Conservation (phyloP, 2,888 invertebrate species). For the Kryphioiulus occultus region DNA sequence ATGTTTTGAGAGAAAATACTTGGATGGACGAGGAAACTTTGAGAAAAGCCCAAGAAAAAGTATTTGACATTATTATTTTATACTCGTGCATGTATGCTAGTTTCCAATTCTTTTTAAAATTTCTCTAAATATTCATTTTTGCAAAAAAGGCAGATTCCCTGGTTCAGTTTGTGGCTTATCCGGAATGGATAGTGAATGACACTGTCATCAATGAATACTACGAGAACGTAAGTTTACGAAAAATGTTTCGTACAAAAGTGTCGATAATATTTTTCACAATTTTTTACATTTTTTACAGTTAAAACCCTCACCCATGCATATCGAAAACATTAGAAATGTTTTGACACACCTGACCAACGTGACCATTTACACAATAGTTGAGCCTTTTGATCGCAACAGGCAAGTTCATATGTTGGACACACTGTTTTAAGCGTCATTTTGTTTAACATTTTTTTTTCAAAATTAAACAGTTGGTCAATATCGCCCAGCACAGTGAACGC, state of each 20-base stretch:
- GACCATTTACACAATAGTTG: slow-evolving; percentile 18
- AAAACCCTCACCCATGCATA: slow-evolving; percentile 42
- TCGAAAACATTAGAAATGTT: slow-evolving; percentile 46
- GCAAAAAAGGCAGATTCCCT: slow-evolving; percentile 48
- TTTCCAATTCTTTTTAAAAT: neutral
- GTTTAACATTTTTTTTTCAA: too few relatives aligned
- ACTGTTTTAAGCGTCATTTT: neutral
- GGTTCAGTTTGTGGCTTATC: slow-evolving; percentile 51
- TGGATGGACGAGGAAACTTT: slow-evolving; percentile 52
- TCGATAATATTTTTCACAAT: neutral
- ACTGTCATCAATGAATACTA: slow-evolving; percentile 48
- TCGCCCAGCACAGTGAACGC: slow-evolving; percentile 50
- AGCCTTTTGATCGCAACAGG: slow-evolving; percentile 47
- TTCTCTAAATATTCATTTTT: neutral
- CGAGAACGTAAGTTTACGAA: slow-evolving; percentile 49
- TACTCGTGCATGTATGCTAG: neutral
- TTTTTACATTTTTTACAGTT: neutral
- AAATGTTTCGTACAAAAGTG: neutral
- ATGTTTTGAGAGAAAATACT: slow-evolving; percentile 47
- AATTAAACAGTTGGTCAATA: slow-evolving; percentile 48
- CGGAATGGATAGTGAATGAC: slow-evolving; percentile 47
- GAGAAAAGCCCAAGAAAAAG: slow-evolving; percentile 51
- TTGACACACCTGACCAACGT: neutral
- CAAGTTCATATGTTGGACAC: neutral
- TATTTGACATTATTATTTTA: slow-evolving; percentile 28